Evolutionary conservation across 2,888 invertebrate genomes (phyloP).

Genomic region (Lapara coniferarum): DNA sequence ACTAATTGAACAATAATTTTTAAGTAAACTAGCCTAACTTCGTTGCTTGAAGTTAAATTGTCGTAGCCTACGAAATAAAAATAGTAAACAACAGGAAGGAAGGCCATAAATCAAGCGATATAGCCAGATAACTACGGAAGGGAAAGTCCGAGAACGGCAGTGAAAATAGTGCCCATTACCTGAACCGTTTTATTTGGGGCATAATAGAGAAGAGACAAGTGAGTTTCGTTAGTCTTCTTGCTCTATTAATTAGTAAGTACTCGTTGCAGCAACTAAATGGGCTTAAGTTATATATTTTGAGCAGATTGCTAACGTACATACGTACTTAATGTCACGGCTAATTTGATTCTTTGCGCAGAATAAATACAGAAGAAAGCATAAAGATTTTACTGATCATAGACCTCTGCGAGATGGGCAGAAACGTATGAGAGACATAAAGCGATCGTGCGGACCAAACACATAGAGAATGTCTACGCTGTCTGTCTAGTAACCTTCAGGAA

Average conservation of each 20-base stretch:
- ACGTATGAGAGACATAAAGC: too few relatives aligned
- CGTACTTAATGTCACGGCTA: too few relatives aligned
- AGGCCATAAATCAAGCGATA: constrained; percentile 65
- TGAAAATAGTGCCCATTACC: constrained; percentile 46
- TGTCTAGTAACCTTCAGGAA: too few relatives aligned
- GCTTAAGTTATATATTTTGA: not conserved
- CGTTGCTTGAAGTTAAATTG: constrained; percentile 25
- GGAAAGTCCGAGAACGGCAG: constrained; percentile 47
- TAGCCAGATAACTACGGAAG: constrained; percentile 51
- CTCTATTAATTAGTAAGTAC: not conserved
- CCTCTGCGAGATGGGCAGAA: too few relatives aligned
- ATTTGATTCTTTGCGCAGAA: too few relatives aligned
- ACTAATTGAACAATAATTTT: not conserved
- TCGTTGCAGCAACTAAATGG: not conserved
- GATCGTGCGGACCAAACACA: too few relatives aligned
- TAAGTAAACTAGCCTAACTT: not conserved
- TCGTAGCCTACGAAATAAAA: constrained; percentile 44
- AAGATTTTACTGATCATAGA: too few relatives aligned
- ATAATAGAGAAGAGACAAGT: not conserved
- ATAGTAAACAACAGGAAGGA: constrained; percentile 54
- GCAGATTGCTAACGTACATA: too few relatives aligned
- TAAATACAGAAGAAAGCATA: too few relatives aligned
- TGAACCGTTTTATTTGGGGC: constrained; percentile 3
- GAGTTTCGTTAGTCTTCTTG: not conserved
- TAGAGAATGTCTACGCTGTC: too few relatives aligned